Percentiles rank a stretch among this genome's conserved stretches.
Conservation (phyloP, 1,140 invertebrate species). For the Pseudomyrmex gracilis region DNA sequence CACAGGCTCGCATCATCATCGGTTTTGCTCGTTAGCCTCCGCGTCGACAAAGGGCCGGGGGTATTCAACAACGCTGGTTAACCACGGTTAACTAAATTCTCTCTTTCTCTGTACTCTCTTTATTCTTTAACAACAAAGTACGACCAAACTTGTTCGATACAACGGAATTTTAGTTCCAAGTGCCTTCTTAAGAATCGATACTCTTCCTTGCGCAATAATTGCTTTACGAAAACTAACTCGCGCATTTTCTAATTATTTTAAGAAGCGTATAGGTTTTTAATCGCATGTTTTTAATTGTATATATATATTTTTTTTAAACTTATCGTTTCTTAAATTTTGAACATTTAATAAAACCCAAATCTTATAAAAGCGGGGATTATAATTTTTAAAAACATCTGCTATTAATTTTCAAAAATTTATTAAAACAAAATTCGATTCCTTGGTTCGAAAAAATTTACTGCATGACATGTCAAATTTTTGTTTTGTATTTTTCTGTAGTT, state of each 20-base stretch:
- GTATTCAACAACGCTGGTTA: conserved; percentile 25
- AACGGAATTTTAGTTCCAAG: neutral
- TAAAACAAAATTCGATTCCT: neutral
- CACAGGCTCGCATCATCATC: conserved; percentile 61
- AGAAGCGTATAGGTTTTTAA: too few species aligned
- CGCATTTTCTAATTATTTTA: neutral
- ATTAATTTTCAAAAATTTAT: neutral
- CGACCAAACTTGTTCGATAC: neutral
- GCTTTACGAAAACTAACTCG: neutral
- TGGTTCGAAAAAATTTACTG: neutral
- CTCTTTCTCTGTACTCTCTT: conserved; percentile 15
- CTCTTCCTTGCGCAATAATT: neutral
- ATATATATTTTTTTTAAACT: too few species aligned
- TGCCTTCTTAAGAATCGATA: conserved; percentile 13
- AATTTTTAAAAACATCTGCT: too few species aligned
- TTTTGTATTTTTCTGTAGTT: neutral
- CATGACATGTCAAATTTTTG: neutral
- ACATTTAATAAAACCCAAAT: too few species aligned
- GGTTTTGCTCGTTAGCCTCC: conserved; percentile 67
- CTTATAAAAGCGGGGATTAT: too few species aligned
- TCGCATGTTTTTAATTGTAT: too few species aligned
- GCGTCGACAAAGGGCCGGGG: conserved; percentile 47
- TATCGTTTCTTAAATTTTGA: too few species aligned
- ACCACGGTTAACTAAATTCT: conserved; percentile 53
- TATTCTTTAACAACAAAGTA: neutral